A percentile compares a stretch with the other conserved stretches of the same genome.
Conservation (phyloP, 2,888 invertebrate genomes). For the Drosophila austrosaltans region DNA sequence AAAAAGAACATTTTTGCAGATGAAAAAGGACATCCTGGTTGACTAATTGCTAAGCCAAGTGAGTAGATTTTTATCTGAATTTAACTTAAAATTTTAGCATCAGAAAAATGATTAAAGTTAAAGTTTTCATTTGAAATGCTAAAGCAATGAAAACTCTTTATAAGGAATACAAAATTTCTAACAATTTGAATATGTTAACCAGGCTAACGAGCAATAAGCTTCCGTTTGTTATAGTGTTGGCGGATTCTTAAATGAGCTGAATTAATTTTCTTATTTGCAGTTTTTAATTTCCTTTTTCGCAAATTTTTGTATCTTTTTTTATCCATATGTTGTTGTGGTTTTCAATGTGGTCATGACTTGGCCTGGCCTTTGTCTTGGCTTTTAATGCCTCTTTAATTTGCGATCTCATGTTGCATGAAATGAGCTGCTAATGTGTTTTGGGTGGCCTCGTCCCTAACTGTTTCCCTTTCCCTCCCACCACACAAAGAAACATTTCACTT, state of each 20-base stretch:
- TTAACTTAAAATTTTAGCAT: neutral
- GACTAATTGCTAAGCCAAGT: conserved; percentile 36
- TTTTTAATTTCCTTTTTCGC: conserved; percentile 2
- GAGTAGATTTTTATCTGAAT: conserved; percentile 9
- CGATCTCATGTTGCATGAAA: conserved; percentile 67
- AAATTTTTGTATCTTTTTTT: conserved; percentile 12
- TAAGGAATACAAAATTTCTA: neutral
- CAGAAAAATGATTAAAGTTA: neutral
- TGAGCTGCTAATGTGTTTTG: conserved; percentile 75
- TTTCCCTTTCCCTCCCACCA: too few species aligned
- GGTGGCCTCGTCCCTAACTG: conserved; percentile 18
- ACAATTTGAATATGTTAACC: too few species aligned
- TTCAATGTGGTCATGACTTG: conserved; percentile 32
- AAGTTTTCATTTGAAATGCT: neutral
- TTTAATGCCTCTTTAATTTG: conserved; percentile 75
- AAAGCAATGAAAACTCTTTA: neutral
- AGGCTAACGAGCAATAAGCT: too few species aligned
- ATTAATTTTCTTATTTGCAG: neutral
- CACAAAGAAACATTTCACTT: conserved; percentile 68
- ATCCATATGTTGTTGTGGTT: conserved; percentile 40
- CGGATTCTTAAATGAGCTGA: too few species aligned
- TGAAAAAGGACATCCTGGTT: conserved; percentile 49
- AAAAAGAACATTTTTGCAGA: conserved; percentile 32
- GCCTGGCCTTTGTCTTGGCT: conserved; percentile 10
- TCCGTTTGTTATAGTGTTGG: too few species aligned